Percentiles rank a stretch among this genome's conserved stretches.
phyloP scores from a whole-genome alignment of 2,113 vertebrate genomes.

The Macquaria ambigua region DNA sequence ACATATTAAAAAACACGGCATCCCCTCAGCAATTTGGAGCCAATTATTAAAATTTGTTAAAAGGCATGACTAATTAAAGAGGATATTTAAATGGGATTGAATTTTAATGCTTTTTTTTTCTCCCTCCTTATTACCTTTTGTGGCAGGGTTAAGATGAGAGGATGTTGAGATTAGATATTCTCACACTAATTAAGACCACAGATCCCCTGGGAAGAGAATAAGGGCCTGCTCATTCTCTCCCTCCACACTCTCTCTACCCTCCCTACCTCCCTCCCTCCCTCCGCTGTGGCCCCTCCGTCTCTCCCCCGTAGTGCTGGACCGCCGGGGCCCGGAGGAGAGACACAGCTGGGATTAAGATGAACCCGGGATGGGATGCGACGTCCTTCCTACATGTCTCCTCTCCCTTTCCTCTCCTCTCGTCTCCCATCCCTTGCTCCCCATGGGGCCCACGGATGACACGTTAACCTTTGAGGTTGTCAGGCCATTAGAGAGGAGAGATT shows the following conservation, averaged over 20 bases:
- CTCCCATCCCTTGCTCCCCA: slow-evolving; percentile 66
- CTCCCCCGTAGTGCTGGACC: slow-evolving; percentile 55
- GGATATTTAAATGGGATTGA: slow-evolving; percentile 87
- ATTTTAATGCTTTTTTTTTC: slow-evolving; percentile 84
- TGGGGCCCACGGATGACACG: slow-evolving; percentile 73
- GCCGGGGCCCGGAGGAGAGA: slow-evolving; percentile 57
- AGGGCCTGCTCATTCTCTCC: slow-evolving; percentile 71
- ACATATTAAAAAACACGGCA: slow-evolving; percentile 81
- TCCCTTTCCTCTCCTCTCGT: slow-evolving; percentile 40
- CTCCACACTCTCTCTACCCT: slow-evolving; percentile 57
- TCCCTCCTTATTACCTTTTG: slow-evolving; percentile 85
- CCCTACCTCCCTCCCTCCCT: slow-evolving; percentile 42
- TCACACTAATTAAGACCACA: slow-evolving; percentile 86
- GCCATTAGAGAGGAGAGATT: slow-evolving; percentile 73
- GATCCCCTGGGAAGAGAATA: slow-evolving; percentile 83
- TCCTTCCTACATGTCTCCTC: slow-evolving; percentile 56
- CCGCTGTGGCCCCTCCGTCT: slow-evolving; percentile 27
- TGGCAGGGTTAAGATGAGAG: slow-evolving; percentile 86
- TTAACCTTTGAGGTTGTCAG: slow-evolving; percentile 85
- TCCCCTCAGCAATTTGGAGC: slow-evolving; percentile 84
- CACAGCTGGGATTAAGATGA: slow-evolving; percentile 74
- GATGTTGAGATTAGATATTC: slow-evolving; percentile 88
- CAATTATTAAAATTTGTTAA: slow-evolving; percentile 89
- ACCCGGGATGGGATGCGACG: slow-evolving; percentile 63
- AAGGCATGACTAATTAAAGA: slow-evolving; percentile 90